A percentile compares a stretch with the other conserved stretches of the same genome.
phyloP scores from a whole-genome alignment of 1,140 invertebrate genomes.

The Zaprionus tsacasi region DNA sequence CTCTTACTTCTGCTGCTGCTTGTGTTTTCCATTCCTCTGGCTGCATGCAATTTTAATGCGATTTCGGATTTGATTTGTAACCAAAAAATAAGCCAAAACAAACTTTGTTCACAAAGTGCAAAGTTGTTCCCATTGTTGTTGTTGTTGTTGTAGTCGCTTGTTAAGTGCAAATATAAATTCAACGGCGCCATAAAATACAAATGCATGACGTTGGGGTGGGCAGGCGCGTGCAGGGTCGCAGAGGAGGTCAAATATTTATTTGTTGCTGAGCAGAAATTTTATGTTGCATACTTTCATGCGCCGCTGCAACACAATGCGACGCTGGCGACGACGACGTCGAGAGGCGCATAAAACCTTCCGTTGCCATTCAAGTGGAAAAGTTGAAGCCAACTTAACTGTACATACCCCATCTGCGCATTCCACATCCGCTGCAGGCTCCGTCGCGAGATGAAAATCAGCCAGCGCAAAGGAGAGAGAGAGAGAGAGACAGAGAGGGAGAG shows the following conservation, averaged over 20 bases:
- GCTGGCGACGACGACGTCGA: constrained; percentile 31
- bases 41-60: constrained; percentile 81
- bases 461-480: constrained; percentile 24
- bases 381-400: constrained; percentile 77
- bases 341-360: constrained; percentile 75
- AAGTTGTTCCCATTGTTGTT: constrained; percentile 25
- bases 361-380: constrained; percentile 81
- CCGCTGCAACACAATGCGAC: constrained; percentile 59
- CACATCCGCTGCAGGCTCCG: not conserved
- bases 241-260: constrained; percentile 72
- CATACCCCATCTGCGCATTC: constrained; percentile 21
- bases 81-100: constrained; percentile 79
- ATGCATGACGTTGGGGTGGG: constrained; percentile 7
- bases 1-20: not conserved
- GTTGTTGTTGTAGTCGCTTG: constrained; percentile 62
- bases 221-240: not conserved
- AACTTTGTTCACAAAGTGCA: constrained; percentile 67
- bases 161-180: constrained; percentile 82
- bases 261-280: constrained; percentile 73
- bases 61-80: constrained; percentile 81
- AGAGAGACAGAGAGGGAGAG: not conserved
- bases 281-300: constrained; percentile 79
- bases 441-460: constrained; percentile 65
- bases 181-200: constrained; percentile 63
- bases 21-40: constrained; percentile 6